phyloP scores from a whole-genome alignment of 1,140 invertebrate genomes.

The Cydia pomonella region DNA sequence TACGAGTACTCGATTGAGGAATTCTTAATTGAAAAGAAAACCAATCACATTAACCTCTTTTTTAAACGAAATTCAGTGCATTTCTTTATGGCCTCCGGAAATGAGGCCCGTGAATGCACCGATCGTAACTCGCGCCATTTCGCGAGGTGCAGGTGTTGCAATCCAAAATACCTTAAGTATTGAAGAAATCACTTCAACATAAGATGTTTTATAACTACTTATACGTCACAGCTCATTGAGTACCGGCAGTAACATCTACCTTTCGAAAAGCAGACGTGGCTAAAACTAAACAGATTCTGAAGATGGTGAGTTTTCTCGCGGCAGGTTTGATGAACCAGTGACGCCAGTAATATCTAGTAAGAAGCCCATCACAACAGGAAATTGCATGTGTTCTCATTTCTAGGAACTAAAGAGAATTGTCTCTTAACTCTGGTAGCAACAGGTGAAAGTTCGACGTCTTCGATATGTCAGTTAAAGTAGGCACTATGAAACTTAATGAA shows the following conservation, averaged over 20 bases:
- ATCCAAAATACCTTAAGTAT: not conserved
- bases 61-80: not conserved
- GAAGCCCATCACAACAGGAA: not conserved
- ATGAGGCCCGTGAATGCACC: constrained; percentile 12
- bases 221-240: not conserved
- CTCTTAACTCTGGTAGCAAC: no score
- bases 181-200: not conserved
- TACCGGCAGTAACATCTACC: not conserved
- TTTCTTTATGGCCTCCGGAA: constrained; percentile 4
- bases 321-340: not conserved
- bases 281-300: constrained; percentile 1
- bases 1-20: no score
- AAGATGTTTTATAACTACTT: not conserved
- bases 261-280: not conserved
- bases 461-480: no score
- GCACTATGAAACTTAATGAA: no score
- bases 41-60: constrained; percentile 10
- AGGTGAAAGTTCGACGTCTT: no score
- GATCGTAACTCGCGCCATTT: constrained; percentile 18
- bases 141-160: not conserved
- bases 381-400: no score
- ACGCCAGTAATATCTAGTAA: not conserved
- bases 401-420: no score
- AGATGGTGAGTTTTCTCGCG: not conserved
- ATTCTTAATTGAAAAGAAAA: not conserved